These are phyloP conservation scores for Bimastos eiseni DNA, from an alignment of 2,888 invertebrate genomes.

Conservation along the genomic window DNA sequence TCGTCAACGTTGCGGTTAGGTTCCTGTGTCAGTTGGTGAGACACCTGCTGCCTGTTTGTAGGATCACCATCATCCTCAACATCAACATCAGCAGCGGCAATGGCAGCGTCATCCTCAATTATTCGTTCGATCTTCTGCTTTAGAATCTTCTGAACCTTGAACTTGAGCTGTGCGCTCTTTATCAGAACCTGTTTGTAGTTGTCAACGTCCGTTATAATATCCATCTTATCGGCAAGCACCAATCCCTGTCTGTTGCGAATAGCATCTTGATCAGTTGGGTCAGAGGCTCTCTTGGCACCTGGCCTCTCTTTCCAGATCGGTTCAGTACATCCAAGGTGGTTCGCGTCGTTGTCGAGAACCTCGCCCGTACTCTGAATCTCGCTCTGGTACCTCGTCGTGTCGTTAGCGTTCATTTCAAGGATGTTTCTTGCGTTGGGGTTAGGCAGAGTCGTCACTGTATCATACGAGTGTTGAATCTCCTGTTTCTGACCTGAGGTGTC, in stretches of 20 bases:
- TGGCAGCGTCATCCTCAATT: neutral
- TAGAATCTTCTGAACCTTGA: neutral
- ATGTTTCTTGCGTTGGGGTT: neutral
- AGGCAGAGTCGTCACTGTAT: neutral
- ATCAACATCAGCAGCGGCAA: no score
- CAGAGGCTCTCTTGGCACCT: neutral
- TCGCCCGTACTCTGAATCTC: neutral
- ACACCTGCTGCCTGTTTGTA: neutral
- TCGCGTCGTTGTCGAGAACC: neutral
- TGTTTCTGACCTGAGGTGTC: neutral
- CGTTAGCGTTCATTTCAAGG: neutral
- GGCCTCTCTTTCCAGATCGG: neutral
- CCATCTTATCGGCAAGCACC: neutral
- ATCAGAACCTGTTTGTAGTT: neutral
- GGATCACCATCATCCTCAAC: neutral
- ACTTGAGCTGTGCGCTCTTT: neutral
- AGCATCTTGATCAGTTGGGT: neutral
- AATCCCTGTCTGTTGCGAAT: neutral
- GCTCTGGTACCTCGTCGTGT: neutral
- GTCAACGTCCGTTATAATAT: neutral
- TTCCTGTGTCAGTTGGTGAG: neutral
- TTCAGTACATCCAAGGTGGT: neutral
- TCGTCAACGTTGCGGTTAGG: neutral
- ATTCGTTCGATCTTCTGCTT: neutral
- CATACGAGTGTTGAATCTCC: neutral